Conservation (phyloP, 92 coral and sea anemone species). For the Phymanthus crucifer region DNA sequence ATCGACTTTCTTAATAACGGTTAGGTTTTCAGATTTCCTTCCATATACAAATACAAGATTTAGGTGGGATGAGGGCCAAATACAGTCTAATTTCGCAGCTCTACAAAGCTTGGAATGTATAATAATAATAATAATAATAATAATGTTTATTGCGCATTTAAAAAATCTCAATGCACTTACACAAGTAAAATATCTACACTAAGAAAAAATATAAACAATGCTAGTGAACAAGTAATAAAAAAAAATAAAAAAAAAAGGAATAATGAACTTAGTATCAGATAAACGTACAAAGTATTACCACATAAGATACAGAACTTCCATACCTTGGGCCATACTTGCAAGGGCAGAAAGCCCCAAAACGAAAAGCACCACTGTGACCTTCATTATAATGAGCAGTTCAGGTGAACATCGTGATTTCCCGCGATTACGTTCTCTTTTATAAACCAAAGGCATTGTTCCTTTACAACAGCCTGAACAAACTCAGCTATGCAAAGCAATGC, state of each 20-base stretch:
- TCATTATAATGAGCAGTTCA: slow-evolving; percentile 10
- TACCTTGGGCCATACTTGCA: slow-evolving; percentile 31
- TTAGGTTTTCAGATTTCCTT: no score
- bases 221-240: no score
- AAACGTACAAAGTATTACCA: neutral
- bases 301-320: neutral
- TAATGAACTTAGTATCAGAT: neutral
- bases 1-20: no score
- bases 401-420: neutral
- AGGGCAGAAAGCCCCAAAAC: slow-evolving; percentile 14
- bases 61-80: no score
- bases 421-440: neutral
- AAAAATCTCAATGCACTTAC: no score
- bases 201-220: no score
- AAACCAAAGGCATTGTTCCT: neutral
- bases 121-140: no score
- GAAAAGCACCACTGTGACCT: neutral
- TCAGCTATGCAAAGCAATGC: neutral
- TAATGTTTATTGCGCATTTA: no score
- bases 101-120: no score
- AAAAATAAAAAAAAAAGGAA: neutral
- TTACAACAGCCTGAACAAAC: neutral
- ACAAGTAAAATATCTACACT: no score
- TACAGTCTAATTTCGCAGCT: no score
- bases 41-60: no score